phyloP scores from a whole-genome alignment of 2,113 vertebrate genomes.

The Coturnix japonica region DNA sequence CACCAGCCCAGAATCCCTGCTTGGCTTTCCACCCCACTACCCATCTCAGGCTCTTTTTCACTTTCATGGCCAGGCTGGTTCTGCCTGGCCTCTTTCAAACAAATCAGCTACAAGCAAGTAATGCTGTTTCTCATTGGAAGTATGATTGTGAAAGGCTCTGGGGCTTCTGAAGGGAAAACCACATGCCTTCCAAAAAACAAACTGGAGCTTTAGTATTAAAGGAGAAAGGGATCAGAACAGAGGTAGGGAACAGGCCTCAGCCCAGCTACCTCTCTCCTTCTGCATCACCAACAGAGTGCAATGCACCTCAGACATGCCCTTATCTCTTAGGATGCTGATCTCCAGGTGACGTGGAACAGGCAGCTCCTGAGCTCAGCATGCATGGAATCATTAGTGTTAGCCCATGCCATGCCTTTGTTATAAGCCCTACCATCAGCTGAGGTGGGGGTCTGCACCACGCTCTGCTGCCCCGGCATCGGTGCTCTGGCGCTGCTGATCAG shows the following conservation, averaged over 20 bases:
- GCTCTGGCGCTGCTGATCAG: constrained; percentile 89
- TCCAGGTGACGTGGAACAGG: not conserved
- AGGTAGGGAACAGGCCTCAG: not conserved
- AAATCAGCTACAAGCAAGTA: not conserved
- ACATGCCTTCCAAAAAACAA: not conserved
- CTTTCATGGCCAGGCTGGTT: not conserved
- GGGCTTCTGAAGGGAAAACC: not conserved
- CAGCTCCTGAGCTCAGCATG: not conserved
- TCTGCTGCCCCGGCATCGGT: constrained; percentile 85
- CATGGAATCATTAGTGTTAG: not conserved
- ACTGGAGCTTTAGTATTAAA: not conserved
- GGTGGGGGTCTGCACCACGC: constrained; percentile 81
- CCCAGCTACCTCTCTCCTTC: not conserved
- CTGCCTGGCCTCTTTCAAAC: not conserved
- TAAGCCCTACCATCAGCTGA: constrained; percentile 84
- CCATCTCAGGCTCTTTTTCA: not conserved
- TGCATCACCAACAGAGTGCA: not conserved
- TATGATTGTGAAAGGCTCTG: not conserved
- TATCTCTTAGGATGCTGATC: not conserved
- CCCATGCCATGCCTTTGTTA: not conserved
- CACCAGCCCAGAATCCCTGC: not conserved
- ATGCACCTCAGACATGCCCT: not conserved
- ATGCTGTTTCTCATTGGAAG: not conserved
- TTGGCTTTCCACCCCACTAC: not conserved
- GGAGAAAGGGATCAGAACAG: not conserved